These are phyloP conservation scores for Falco novaeseelandiae DNA, from an alignment of 2,797 vertebrate species.

Conservation along the genomic window DNA sequence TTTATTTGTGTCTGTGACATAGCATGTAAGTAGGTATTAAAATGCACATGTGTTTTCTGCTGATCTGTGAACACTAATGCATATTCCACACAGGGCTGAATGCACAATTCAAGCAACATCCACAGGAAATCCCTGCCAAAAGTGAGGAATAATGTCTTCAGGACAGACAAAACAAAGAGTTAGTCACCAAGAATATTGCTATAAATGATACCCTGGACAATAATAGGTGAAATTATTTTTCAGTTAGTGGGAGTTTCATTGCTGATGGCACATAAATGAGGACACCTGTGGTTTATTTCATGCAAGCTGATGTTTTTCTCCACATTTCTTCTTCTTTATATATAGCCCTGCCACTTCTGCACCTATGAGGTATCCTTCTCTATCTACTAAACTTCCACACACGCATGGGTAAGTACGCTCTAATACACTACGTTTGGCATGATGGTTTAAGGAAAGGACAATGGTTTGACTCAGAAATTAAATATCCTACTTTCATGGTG, in stretches of 20 bases:
- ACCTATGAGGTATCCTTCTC: neutral
- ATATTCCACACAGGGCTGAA: neutral
- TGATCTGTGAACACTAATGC: neutral
- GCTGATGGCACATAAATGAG: neutral
- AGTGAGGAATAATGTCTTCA: constrained; percentile 13
- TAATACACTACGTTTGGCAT: neutral
- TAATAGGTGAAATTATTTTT: neutral
- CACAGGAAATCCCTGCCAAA: constrained; percentile 6
- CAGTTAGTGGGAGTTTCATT: neutral
- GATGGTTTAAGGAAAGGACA: neutral
- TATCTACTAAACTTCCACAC: neutral
- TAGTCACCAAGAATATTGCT: constrained; percentile 6
- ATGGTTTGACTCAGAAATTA: neutral
- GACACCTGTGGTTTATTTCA: neutral
- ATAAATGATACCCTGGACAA: neutral
- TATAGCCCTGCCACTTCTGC: neutral
- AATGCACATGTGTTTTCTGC: neutral
- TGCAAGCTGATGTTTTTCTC: neutral
- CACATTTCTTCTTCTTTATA: neutral
- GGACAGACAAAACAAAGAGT: neutral
- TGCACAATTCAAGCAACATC: neutral
- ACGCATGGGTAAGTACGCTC: neutral
- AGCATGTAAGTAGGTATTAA: neutral
- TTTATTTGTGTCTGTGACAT: neutral
- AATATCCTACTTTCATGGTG: neutral